Evolutionary conservation across 2,888 invertebrate genomes (phyloP), one percentile per base, ranked within the genome.

Genomic region (Protonemura montana): DNA sequence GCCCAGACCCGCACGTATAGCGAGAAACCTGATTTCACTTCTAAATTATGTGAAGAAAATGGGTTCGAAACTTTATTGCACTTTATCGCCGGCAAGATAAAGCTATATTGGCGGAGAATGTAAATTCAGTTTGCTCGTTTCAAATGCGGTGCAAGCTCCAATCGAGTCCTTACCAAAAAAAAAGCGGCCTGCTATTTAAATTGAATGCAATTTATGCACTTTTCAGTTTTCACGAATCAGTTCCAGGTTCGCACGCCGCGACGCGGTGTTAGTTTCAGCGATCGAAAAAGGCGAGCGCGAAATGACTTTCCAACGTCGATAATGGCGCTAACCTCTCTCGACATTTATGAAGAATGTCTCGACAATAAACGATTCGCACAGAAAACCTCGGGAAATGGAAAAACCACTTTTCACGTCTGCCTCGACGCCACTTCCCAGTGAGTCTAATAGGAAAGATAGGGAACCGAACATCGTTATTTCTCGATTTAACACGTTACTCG

Each of bases 401-500:
- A n/a, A 30, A 13, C 81, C n/a, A 29, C 81, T 29, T 81, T 81
- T 81, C 59, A 81, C 59, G 59, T 59, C 59, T 59, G 21, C 59
- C 59, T 59, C 59, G 59, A 3, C n/a, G n/a, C 59, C 59, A 59
- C 81, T 29, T 81, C 81, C 0, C 2, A 13, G 78, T 10, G 27
- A 78, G 27, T n/a, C 78, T 29, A 78, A 78, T 29, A 29, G 81
- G 81, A 29, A 29, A 30, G 81, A 30, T 81, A 81, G 81, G 28
- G 30, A 81, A 81, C 27, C 30, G 28, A 81, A 81, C 81, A 29
- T 81, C 81, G 81, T 81, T 81, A 81, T 81, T 30, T 81, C 30
- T 81, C 81, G 81, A 81, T 81, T 81, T 81, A 81, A 81, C 81
- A 81, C 25, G 81, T 29, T n/a, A 30, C 21, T n/a, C 28, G 81